phyloP scores from a whole-genome alignment of 2,113 vertebrate species.

The Notiomystis cincta region DNA sequence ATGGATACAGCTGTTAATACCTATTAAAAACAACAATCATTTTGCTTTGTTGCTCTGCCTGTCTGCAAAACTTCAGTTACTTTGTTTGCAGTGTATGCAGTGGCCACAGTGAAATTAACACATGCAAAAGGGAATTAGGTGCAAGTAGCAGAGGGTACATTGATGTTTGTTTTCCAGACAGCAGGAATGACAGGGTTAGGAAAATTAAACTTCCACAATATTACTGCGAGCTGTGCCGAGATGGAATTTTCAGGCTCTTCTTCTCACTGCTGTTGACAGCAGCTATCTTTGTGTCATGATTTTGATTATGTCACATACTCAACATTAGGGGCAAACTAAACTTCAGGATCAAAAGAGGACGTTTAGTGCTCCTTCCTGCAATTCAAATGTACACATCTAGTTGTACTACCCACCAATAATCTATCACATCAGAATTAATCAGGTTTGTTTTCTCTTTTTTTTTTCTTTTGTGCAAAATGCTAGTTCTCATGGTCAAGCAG shows the following conservation, averaged over 20 bases:
- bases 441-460: background rate
- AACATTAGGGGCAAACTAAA: background rate
- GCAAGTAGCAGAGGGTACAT: background rate
- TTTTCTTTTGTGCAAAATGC: background rate
- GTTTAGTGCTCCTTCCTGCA: background rate
- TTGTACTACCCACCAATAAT: background rate
- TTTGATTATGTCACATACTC: background rate
- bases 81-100: background rate
- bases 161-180: background rate
- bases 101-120: background rate
- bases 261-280: background rate
- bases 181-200: background rate
- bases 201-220: background rate
- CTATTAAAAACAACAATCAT: background rate
- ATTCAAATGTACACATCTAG: background rate
- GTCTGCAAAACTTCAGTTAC: background rate
- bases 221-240: background rate
- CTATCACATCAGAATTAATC: background rate
- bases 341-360: background rate
- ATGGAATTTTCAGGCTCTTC: background rate
- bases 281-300: background rate
- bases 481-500: background rate
- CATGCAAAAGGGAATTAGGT: background rate
- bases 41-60: background rate
- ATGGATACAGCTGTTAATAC: background rate